Conservation (phyloP, 2,113 vertebrate genomes). For the Heptranchias perlo region DNA sequence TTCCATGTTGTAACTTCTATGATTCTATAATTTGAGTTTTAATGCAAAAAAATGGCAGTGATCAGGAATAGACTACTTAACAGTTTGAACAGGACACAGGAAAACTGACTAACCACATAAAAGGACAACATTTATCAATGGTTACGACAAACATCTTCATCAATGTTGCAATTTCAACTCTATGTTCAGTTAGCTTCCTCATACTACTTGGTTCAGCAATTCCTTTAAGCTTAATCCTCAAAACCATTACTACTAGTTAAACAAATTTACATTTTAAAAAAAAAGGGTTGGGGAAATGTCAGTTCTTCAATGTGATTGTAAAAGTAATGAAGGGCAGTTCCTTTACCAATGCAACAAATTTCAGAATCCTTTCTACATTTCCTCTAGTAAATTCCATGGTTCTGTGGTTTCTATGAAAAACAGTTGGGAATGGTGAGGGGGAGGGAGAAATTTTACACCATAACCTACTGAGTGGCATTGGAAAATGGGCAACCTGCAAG, state of each 20-base stretch:
- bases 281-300: neutral
- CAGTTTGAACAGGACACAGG: neutral
- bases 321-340: neutral
- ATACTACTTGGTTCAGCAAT: neutral
- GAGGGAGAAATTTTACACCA: neutral
- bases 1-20: too few species aligned
- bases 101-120: neutral
- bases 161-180: neutral
- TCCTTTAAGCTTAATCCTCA: neutral
- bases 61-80: neutral
- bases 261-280: neutral
- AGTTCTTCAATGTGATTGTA: neutral
- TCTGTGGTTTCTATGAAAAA: neutral
- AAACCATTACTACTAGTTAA: neutral
- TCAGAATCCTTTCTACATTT: neutral
- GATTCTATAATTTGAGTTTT: neutral
- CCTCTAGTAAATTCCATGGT: neutral
- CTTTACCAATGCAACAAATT: neutral
- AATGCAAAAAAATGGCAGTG: neutral
- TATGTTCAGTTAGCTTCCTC: neutral
- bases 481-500: neutral
- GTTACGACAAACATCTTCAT: neutral
- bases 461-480: neutral
- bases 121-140: neutral
- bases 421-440: neutral